Percentiles rank a stretch among this genome's conserved stretches.
These are phyloP conservation scores for Aphrophora alni DNA, from an alignment of 2,888 invertebrate species.

Conservation along the genomic window DNA sequence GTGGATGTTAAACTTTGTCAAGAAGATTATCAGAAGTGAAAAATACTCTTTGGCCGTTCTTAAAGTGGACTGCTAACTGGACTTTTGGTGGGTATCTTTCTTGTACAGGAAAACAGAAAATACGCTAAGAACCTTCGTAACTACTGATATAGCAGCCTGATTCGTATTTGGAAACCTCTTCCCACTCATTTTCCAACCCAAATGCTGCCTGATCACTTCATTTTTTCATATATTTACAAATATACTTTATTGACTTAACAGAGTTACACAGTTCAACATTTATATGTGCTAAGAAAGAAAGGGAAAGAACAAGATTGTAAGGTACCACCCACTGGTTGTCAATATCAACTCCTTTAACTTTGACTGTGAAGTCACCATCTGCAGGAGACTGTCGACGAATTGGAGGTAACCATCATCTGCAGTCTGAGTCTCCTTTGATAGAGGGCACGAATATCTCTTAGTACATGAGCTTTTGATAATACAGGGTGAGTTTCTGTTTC, in stretches of 20 bases:
- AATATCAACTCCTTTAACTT: background rate
- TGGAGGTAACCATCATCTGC: constrained; percentile 54
- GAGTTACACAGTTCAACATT: too few relatives aligned
- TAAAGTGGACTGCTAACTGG: background rate
- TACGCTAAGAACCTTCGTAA: background rate
- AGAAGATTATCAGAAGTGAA: background rate
- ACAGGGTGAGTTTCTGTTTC: too few relatives aligned
- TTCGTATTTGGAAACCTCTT: background rate
- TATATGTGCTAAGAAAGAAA: constrained; percentile 43
- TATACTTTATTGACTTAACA: constrained; percentile 47
- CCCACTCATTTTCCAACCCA: background rate
- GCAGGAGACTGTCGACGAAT: too few relatives aligned
- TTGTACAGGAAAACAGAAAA: background rate
- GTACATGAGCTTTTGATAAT: constrained; percentile 55
- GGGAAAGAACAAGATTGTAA: too few relatives aligned
- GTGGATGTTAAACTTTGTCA: background rate
- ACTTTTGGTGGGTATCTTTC: background rate
- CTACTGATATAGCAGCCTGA: background rate
- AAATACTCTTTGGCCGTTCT: background rate
- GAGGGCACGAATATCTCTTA: constrained; percentile 56
- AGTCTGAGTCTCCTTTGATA: too few relatives aligned
- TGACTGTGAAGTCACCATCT: background rate
- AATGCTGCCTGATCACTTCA: background rate
- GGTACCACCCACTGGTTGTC: too few relatives aligned
- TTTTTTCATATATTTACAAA: constrained; percentile 49